phyloP scores from a whole-genome alignment of 2,113 vertebrate genomes.

The Rhinogobius similis region DNA sequence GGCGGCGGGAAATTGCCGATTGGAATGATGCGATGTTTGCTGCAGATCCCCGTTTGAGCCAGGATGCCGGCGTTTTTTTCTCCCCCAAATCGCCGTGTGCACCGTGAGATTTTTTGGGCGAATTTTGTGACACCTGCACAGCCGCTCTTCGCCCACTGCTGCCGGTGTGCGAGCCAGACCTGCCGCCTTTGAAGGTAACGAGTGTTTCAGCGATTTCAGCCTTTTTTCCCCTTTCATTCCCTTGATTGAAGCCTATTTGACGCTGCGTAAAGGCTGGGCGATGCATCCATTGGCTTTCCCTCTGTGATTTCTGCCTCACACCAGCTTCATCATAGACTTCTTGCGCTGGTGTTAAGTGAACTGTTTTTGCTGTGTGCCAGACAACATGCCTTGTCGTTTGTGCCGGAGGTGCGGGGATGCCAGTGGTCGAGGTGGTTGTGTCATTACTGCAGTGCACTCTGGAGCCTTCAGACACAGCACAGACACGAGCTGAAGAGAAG shows the following conservation, averaged over 20 bases:
- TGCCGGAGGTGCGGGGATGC: conserved; percentile 60
- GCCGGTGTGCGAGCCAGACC: conserved; percentile 45
- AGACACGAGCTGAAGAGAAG: conserved; percentile 60
- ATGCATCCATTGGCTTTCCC: conserved; percentile 55
- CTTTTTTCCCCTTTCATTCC: neutral
- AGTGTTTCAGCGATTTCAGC: conserved; percentile 23
- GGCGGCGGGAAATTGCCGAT: conserved; percentile 12
- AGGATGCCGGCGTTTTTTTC: conserved; percentile 54
- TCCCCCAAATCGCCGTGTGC: conserved; percentile 6
- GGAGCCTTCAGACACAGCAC: conserved; percentile 53
- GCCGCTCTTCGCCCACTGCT: conserved; percentile 15
- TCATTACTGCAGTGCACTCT: conserved; percentile 65
- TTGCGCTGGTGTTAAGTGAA: conserved; percentile 39
- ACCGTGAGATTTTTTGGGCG: conserved; percentile 29
- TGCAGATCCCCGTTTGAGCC: conserved; percentile 47
- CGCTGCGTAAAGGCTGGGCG: conserved; percentile 59
- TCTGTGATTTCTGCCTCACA: conserved; percentile 46
- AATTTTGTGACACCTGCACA: conserved; percentile 27
- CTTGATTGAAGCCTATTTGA: conserved; percentile 35
- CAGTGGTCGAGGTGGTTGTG: conserved; percentile 55
- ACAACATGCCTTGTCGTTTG: conserved; percentile 32
- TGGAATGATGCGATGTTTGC: conserved; percentile 20
- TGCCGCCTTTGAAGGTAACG: conserved; percentile 42
- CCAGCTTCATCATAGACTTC: conserved; percentile 25
- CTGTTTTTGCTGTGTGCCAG: conserved; percentile 18